phyloP scores from a whole-genome alignment of 2,113 vertebrate genomes.

The Todiramphus saurophagus region DNA sequence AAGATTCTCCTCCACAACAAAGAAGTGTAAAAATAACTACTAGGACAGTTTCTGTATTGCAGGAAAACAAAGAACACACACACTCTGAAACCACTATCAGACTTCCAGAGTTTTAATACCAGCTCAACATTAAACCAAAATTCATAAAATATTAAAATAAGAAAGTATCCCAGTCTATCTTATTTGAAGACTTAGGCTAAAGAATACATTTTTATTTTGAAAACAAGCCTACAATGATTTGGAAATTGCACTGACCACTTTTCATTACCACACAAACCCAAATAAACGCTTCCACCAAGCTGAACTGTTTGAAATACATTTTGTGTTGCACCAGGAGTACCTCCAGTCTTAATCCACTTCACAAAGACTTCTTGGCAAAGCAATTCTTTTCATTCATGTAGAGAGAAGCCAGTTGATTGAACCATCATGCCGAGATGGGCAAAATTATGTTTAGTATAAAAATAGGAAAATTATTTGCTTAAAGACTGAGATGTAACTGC shows the following conservation, averaged over 20 bases:
- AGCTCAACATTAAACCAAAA: background rate
- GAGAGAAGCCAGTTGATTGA: background rate
- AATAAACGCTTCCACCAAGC: background rate
- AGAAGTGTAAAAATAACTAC: background rate
- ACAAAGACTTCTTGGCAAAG: background rate
- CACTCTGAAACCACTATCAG: background rate
- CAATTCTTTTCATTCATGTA: background rate
- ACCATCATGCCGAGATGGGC: background rate
- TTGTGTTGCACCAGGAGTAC: background rate
- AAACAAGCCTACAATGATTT: background rate
- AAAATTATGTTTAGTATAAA: background rate
- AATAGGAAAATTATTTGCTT: background rate
- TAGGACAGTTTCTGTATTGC: background rate
- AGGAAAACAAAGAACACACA: background rate
- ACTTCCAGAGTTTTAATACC: background rate
- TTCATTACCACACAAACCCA: background rate
- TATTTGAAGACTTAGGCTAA: background rate
- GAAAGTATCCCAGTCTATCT: background rate
- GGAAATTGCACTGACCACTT: background rate
- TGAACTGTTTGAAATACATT: background rate
- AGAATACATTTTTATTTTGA: background rate
- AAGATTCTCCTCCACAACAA: constrained; percentile 37
- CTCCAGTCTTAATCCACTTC: background rate
- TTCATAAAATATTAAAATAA: background rate
- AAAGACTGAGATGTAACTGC: background rate